Conservation (phyloP, 2,797 vertebrate genomes). For the Percopsis omiscomaycus region DNA sequence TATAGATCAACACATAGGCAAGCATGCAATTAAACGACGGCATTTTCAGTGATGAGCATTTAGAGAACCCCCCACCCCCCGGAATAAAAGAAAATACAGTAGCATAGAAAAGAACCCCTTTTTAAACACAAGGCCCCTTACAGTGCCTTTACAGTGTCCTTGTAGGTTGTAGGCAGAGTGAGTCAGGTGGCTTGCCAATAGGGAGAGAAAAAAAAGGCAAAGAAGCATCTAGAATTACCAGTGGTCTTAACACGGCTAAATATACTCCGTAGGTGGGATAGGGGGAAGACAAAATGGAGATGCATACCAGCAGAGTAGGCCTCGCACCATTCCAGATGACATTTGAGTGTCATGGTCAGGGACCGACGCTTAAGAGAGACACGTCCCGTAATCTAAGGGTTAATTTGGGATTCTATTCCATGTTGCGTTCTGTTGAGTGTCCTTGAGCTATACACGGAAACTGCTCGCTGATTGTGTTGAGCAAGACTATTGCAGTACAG, state of each 20-base stretch:
- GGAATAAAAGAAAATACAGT: background rate
- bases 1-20: too few species aligned
- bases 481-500: too few species aligned
- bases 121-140: background rate
- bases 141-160: constrained; percentile 43
- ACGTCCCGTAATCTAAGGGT: too few species aligned
- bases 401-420: too few species aligned
- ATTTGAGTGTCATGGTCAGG: too few species aligned
- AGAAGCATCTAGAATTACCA: constrained; percentile 58
- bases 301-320: constrained; percentile 50
- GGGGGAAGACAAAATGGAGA: constrained; percentile 47
- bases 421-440: too few species aligned
- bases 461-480: too few species aligned
- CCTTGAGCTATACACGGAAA: too few species aligned
- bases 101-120: background rate
- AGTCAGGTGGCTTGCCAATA: constrained; percentile 12
- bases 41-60: too few species aligned
- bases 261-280: constrained; percentile 55
- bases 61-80: too few species aligned
- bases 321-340: constrained; percentile 15
- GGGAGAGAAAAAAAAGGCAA: constrained; percentile 17
- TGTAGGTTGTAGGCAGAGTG: constrained; percentile 15
- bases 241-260: constrained; percentile 61
- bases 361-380: too few species aligned
- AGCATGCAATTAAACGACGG: too few species aligned